A percentile compares a stretch with the other conserved stretches of the same genome.
phyloP scores from a whole-genome alignment of 2,113 vertebrate genomes.

The Corythornis madagascariensis region DNA sequence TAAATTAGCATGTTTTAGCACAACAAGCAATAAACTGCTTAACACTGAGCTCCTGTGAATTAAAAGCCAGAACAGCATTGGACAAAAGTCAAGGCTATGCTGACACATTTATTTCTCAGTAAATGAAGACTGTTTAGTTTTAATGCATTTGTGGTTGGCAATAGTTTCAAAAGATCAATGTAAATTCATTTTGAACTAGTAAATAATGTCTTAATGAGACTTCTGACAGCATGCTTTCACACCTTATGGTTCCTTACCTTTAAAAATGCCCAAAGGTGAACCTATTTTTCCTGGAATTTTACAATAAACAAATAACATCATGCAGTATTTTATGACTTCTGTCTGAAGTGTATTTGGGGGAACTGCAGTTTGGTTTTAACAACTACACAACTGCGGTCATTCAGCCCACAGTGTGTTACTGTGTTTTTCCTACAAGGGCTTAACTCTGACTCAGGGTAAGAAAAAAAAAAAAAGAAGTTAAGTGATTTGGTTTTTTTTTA shows the following conservation, averaged over 20 bases:
- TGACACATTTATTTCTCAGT: conserved; percentile 84
- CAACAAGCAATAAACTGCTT: conserved; percentile 82
- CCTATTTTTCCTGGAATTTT: conserved; percentile 32
- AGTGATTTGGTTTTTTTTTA: background rate
- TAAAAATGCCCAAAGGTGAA: conserved; percentile 66
- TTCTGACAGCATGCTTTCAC: conserved; percentile 76
- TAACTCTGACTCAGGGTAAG: background rate
- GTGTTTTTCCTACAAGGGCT: conserved; percentile 28
- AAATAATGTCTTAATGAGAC: conserved; percentile 81
- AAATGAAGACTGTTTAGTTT: conserved; percentile 84
- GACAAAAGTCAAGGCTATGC: conserved; percentile 80
- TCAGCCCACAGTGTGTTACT: conserved; percentile 41
- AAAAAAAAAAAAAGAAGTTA: background rate
- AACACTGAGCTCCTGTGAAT: conserved; percentile 76
- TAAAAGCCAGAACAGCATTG: conserved; percentile 79
- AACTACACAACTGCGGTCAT: background rate
- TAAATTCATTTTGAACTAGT: conserved; percentile 80
- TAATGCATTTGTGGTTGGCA: conserved; percentile 86
- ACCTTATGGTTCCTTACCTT: conserved; percentile 73
- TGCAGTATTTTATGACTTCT: conserved; percentile 71
- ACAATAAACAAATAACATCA: conserved; percentile 56
- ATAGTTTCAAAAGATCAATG: conserved; percentile 83
- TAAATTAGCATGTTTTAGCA: conserved; percentile 74
- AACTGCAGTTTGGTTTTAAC: conserved; percentile 43
- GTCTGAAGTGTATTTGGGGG: conserved; percentile 60